These are phyloP conservation scores for Steinernema feltiae DNA, from an alignment of 1,140 invertebrate genomes.

Conservation along the genomic window DNA sequence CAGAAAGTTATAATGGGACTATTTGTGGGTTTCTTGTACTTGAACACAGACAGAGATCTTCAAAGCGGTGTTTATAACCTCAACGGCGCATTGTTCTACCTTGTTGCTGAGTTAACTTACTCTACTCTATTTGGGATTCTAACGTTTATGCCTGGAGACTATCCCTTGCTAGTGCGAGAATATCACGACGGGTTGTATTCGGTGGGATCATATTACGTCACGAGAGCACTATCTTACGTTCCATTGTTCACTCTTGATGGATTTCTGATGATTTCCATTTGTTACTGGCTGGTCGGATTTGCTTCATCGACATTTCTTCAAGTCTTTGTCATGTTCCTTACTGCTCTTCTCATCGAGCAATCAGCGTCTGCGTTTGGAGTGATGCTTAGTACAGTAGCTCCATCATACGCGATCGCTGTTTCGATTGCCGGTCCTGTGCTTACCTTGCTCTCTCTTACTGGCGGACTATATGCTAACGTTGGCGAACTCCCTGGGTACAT, in stretches of 20 bases:
- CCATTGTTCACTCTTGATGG: conserved; percentile 56
- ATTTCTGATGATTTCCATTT: conserved; percentile 42
- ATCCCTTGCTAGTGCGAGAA: conserved; percentile 48
- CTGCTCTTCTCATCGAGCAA: conserved; percentile 51
- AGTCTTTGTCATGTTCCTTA: conserved; percentile 33
- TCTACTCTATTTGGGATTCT: conserved; percentile 46
- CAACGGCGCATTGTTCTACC: conserved; percentile 60
- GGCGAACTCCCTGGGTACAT: conserved; percentile 47
- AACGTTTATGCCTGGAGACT: conserved; percentile 52
- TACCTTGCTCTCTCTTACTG: conserved; percentile 52
- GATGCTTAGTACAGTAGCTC: conserved; percentile 48
- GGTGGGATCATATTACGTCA: conserved; percentile 42
- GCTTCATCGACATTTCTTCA: conserved; percentile 28
- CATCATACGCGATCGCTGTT: conserved; percentile 48
- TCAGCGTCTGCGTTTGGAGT: conserved; percentile 55
- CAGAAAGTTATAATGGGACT: conserved; percentile 57
- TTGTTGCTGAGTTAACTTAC: conserved; percentile 51
- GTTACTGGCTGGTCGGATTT: conserved; percentile 52
- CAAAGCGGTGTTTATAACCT: conserved; percentile 58
- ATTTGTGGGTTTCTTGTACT: conserved; percentile 60
- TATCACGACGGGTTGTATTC: conserved; percentile 56
- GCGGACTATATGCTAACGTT: conserved; percentile 55
- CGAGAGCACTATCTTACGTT: conserved; percentile 48
- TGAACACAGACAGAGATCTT: conserved; percentile 41
- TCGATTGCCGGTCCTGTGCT: conserved; percentile 45